A percentile compares a stretch with the other conserved stretches of the same genome.
phyloP scores from a whole-genome alignment of 2,113 vertebrate species.

The Erinaceus europaeus region DNA sequence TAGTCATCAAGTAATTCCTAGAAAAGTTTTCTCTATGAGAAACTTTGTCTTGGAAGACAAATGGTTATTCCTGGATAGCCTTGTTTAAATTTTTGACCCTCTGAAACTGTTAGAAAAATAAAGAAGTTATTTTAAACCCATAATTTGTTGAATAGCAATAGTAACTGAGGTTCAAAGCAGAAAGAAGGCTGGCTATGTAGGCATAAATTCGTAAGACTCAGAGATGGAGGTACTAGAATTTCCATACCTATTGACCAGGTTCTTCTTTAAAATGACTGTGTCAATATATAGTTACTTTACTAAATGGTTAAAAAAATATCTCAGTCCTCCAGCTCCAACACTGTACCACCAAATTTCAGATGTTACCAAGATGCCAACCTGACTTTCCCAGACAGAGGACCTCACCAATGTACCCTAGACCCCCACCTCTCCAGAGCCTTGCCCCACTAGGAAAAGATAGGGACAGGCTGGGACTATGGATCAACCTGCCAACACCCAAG shows the following conservation, averaged over 20 bases:
- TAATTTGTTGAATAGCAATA: background rate
- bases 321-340: no score
- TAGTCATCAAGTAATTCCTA: background rate
- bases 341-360: no score
- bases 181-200: background rate
- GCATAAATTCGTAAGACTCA: background rate
- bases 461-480: no score
- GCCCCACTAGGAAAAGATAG: no score
- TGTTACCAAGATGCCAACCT: no score
- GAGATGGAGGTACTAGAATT: background rate
- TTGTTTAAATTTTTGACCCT: background rate
- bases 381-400: no score
- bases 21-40: background rate
- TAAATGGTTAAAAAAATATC: background rate
- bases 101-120: background rate
- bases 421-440: no score
- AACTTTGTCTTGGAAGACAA: background rate
- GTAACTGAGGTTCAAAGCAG: background rate
- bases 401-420: no score
- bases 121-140: background rate
- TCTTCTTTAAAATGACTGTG: background rate
- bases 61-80: background rate
- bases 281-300: background rate
- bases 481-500: no score
- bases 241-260: background rate